Evolutionary conservation across 2,797 vertebrate genomes (phyloP).

Genomic region (Halcyon leucocephala): DNA sequence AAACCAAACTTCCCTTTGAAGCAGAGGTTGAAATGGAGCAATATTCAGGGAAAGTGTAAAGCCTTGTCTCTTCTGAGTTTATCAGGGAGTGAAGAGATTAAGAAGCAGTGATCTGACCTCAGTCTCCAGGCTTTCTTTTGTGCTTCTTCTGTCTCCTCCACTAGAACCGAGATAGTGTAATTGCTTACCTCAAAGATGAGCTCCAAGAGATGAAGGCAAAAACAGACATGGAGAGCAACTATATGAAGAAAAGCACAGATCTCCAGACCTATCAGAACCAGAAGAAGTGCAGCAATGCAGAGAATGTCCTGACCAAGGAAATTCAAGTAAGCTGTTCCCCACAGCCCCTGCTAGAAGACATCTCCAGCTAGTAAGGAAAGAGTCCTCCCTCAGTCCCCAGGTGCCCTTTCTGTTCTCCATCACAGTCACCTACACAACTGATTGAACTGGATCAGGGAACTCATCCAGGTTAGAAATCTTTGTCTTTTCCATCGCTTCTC

Average conservation of each 20-base stretch:
- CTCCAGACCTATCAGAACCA: slow-evolving; percentile 79
- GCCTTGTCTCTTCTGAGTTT: neutral
- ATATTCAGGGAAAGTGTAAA: neutral
- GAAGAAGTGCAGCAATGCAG: slow-evolving; percentile 75
- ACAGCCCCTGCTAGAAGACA: neutral
- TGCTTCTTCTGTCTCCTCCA: neutral
- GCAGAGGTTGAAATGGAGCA: neutral
- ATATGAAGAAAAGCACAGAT: slow-evolving; percentile 76
- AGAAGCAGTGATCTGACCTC: neutral
- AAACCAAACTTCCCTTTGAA: slow-evolving; percentile 5
- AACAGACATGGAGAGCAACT: slow-evolving; percentile 72
- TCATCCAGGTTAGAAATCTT: neutral
- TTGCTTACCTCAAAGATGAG: slow-evolving; percentile 75
- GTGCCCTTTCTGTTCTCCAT: neutral
- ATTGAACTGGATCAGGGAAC: neutral
- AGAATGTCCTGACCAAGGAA: slow-evolving; percentile 77
- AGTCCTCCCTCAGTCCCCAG: neutral
- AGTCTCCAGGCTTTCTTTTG: neutral
- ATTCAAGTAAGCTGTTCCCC: slow-evolving; percentile 74
- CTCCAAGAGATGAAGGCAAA: slow-evolving; percentile 79
- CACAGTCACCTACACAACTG: neutral
- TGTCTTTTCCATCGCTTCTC: neutral
- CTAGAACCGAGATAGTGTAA: slow-evolving; percentile 78
- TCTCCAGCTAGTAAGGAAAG: neutral
- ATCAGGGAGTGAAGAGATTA: neutral